Evolutionary conservation across 1,140 invertebrate species (phyloP).

Genomic region (Vanessa atalanta): DNA sequence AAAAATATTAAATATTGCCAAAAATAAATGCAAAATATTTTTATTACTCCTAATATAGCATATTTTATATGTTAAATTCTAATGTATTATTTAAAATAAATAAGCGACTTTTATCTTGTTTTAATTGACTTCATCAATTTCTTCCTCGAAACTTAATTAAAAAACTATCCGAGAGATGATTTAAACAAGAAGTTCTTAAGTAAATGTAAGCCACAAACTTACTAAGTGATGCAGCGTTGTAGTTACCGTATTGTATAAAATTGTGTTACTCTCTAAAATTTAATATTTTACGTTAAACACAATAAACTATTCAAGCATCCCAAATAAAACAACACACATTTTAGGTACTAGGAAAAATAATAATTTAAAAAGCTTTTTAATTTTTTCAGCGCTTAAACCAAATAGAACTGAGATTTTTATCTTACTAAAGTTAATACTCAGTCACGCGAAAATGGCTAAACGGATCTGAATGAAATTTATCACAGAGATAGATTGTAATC

Average conservation of each 20-base stretch:
- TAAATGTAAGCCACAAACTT: not conserved
- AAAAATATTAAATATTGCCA: too few species aligned
- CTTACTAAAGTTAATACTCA: too few species aligned
- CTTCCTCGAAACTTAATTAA: slow-evolving; percentile 8
- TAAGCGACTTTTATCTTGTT: not conserved
- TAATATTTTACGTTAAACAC: not conserved
- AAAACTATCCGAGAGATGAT: slow-evolving; percentile 16
- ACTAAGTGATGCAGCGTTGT: not conserved
- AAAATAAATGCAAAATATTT: too few species aligned
- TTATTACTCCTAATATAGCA: not conserved
- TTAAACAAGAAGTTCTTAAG: slow-evolving; percentile 11
- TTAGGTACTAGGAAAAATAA: too few species aligned
- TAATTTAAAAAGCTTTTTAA: too few species aligned
- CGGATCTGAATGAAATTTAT: too few species aligned
- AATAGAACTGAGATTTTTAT: too few species aligned
- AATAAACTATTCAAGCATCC: not conserved
- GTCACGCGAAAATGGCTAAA: too few species aligned
- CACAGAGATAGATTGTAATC: too few species aligned
- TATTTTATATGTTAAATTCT: not conserved
- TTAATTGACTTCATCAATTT: slow-evolving; percentile 14
- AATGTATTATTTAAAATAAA: not conserved
- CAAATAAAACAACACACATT: not conserved
- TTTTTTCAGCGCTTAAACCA: too few species aligned
- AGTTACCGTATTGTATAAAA: not conserved
- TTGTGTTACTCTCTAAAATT: not conserved